These are phyloP conservation scores for Pongo pygmaeus DNA, from an alignment of 2,113 vertebrate genomes.

Conservation along the genomic window DNA sequence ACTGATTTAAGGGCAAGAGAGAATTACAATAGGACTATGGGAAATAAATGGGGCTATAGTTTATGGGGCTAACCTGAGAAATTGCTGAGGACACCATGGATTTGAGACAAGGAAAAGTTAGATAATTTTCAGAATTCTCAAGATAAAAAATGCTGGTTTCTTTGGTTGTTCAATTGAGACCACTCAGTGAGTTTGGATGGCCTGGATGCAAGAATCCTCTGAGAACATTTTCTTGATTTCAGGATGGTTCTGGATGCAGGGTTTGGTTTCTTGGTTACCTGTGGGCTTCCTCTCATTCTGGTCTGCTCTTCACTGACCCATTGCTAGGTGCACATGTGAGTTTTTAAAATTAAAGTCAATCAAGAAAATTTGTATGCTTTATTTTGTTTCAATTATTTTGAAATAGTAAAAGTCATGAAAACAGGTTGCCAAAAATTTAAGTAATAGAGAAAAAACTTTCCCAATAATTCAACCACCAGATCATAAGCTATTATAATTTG, in stretches of 20 bases:
- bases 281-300: background rate
- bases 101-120: background rate
- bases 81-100: background rate
- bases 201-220: background rate
- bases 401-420: background rate
- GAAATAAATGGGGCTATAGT: background rate
- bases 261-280: background rate
- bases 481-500: background rate
- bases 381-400: background rate
- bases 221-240: background rate
- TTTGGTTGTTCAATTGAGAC: fast-evolving
- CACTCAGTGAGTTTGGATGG: background rate
- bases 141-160: background rate
- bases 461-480: background rate
- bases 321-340: background rate
- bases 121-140: background rate
- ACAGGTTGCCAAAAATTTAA: background rate
- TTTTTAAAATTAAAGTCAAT: background rate
- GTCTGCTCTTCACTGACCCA: background rate
- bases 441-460: background rate
- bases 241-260: background rate
- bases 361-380: background rate
- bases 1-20: background rate
- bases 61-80: background rate
- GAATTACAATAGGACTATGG: background rate